Base-by-base conservation (phyloP, 1,140 invertebrate genomes). In the Sweltsa coloradensis region DNA sequence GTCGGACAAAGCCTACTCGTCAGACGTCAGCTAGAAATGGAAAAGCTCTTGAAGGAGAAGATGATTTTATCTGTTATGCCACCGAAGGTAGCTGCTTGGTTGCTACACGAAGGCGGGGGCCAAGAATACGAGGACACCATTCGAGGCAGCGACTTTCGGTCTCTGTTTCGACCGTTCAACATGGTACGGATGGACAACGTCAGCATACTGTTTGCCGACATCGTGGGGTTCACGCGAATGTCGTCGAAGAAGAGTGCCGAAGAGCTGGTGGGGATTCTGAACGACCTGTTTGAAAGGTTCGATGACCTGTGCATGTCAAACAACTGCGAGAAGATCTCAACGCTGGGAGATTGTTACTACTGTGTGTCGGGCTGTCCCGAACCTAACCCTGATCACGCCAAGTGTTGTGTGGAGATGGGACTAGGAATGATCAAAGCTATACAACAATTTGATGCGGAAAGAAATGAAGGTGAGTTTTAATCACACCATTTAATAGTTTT, bases 1-100 rank as follows among this genome's bases (percentile, higher is more conserved):
- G 89, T 97, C 37, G 90, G 91, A 0, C 90, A 96, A 61, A 93
- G 90, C 49, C 61, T 91, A 13, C 63, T 92, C 44, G 90, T 93
- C 1, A 69, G 89, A 19, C 74, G 82, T 37, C 89, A 96, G 57
- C 65, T 97, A 24, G 87, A 94, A 64, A 78, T 89, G 68, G 93
- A 97, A 60, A 95, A 93, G 54, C 83, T 89, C 54, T 68, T 96
- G 4, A 96, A 95, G 62, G 91, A 96, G 60, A 91, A 94, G 62
- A 96, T 96, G 90, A 96, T 97, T 58, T 87, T 91, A 60, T 95
- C 89, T 3, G 85, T 97, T 22, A 97, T 96, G 91, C 91, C 92
- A 7, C 85, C 85, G 2, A 86, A 85, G 59, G 85, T 96, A 1
- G 92, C 92, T 1, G 74, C 81, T 49, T 89, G 87, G 79, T 67